Evolutionary conservation across 2,797 vertebrate genomes (phyloP).

Genomic region (Emys orbicularis): DNA sequence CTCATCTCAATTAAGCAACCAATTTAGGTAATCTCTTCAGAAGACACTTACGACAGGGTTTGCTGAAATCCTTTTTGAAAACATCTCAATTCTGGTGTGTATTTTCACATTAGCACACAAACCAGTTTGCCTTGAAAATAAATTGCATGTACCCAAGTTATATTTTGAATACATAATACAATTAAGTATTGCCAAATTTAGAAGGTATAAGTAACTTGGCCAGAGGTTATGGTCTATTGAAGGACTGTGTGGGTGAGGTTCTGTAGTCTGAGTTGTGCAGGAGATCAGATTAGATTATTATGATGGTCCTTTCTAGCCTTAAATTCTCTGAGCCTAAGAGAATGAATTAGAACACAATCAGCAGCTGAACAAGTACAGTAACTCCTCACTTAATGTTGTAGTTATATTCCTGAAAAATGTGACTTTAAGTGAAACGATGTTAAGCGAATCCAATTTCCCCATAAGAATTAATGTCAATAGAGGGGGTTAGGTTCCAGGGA

Average conservation of each 20-base stretch:
- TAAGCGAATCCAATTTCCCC: too few species aligned
- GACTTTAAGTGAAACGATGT: too few species aligned
- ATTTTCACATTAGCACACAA: neutral
- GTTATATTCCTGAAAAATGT: too few species aligned
- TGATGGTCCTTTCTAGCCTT: neutral
- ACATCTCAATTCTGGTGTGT: neutral
- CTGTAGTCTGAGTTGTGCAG: neutral
- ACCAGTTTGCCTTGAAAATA: neutral
- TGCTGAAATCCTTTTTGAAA: neutral
- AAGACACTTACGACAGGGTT: neutral
- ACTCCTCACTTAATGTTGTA: too few species aligned
- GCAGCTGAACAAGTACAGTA: neutral
- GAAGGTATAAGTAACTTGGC: neutral
- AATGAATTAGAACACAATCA: conserved; percentile 17
- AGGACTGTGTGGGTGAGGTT: neutral
- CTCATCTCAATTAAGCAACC: neutral
- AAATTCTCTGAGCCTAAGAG: neutral
- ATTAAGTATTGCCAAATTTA: neutral
- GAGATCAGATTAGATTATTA: too few species aligned
- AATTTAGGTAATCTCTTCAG: neutral
- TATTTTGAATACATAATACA: neutral
- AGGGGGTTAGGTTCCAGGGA: too few species aligned
- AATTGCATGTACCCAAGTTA: neutral
- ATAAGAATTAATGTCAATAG: too few species aligned
- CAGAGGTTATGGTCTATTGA: too few species aligned